Conservation (phyloP, 2,888 invertebrate species). For the Muscina levida region DNA sequence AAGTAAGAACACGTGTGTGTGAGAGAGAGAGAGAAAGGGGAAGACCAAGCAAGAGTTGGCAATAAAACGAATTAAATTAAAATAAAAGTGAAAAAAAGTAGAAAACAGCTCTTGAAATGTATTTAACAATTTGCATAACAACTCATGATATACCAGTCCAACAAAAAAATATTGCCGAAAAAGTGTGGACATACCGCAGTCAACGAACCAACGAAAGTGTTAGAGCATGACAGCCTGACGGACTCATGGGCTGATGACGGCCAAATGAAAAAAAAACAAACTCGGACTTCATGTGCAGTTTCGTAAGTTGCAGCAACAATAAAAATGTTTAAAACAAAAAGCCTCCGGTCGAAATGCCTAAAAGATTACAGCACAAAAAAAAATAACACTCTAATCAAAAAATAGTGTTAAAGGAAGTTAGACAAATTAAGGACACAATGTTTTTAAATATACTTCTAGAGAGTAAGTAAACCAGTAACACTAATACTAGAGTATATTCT, state of each 20-base stretch:
- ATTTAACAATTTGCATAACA: constrained; percentile 64
- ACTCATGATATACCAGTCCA: constrained; percentile 38
- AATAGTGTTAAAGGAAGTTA: too few species aligned
- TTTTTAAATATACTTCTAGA: too few species aligned
- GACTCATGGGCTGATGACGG: not conserved
- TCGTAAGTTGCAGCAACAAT: not conserved
- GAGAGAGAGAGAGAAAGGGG: constrained; percentile 11
- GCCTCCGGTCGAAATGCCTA: too few species aligned
- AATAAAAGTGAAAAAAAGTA: constrained; percentile 11
- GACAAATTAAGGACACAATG: too few species aligned
- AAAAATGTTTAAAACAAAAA: constrained; percentile 8
- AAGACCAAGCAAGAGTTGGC: too few species aligned
- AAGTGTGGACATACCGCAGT: not conserved
- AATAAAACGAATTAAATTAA: constrained; percentile 17
- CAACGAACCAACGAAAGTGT: constrained; percentile 33
- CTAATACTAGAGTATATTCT: too few species aligned
- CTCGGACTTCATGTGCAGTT: too few species aligned
- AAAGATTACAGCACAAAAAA: too few species aligned
- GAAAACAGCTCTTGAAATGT: constrained; percentile 46
- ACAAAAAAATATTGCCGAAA: constrained; percentile 8
- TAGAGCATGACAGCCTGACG: constrained; percentile 21
- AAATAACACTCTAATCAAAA: too few species aligned
- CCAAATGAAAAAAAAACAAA: too few species aligned
- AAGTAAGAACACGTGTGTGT: not conserved
- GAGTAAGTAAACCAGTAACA: too few species aligned